Evolutionary conservation across 2,888 invertebrate species (phyloP).

Genomic region (Nasonovia ribisnigri): DNA sequence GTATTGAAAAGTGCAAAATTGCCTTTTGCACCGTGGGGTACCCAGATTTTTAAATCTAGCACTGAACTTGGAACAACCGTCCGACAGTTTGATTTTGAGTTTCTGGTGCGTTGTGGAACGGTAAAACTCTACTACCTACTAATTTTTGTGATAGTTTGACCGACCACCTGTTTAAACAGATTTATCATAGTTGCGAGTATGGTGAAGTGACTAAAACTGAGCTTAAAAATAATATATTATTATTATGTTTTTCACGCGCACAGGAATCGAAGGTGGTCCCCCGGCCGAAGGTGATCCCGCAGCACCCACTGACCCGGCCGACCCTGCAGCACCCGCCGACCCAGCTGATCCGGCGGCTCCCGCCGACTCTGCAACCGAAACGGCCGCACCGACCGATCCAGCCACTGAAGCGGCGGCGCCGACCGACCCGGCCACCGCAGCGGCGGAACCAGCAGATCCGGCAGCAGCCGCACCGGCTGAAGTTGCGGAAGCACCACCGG

Average conservation of each 20-base stretch:
- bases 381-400: slow-evolving; percentile 62
- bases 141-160: too few species aligned
- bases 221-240: neutral
- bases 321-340: slow-evolving; percentile 62
- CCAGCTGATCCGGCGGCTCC: slow-evolving; percentile 42
- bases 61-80: too few species aligned
- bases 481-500: slow-evolving; percentile 59
- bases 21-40: too few species aligned
- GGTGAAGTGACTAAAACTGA: neutral
- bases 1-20: too few species aligned
- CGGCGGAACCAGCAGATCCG: slow-evolving; percentile 69
- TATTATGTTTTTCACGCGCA: slow-evolving; percentile 56
- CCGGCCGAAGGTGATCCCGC: slow-evolving; percentile 66
- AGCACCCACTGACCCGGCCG: neutral
- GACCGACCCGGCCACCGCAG: slow-evolving; percentile 66
- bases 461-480: slow-evolving; percentile 70
- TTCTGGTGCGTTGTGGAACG: too few species aligned
- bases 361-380: slow-evolving; percentile 61
- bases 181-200: neutral
- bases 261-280: slow-evolving; percentile 66
- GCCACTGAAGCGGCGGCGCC: slow-evolving; percentile 68
- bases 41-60: too few species aligned
- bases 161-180: too few species aligned
- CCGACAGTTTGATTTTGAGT: too few species aligned
- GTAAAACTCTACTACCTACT: too few species aligned